Evolutionary conservation across 2,113 vertebrate genomes (phyloP).

Genomic region (Chionomys nivalis): DNA sequence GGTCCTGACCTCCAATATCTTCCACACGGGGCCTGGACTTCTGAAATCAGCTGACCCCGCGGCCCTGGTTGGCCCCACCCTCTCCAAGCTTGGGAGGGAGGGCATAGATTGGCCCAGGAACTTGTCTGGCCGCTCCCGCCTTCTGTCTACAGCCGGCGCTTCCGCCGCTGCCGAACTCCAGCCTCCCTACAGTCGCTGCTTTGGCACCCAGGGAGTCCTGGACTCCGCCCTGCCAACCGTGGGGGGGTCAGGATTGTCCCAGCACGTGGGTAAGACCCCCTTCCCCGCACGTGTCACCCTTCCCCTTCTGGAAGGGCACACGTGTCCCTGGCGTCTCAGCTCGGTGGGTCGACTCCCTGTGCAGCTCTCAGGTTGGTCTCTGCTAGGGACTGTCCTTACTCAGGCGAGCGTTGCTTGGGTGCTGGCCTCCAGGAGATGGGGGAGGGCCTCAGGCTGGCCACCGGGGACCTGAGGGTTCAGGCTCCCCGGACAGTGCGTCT

Average conservation of each 20-base stretch:
- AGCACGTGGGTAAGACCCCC: conserved; percentile 50
- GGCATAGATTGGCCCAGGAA: neutral
- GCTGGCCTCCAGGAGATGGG: neutral
- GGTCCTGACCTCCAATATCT: neutral
- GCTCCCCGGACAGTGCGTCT: neutral
- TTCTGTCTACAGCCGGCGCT: neutral
- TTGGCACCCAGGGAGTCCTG: neutral
- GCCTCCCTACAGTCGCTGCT: neutral
- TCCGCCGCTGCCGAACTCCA: neutral
- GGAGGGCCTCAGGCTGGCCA: neutral
- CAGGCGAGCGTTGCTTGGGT: neutral
- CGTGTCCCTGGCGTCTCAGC: no score
- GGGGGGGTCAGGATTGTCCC: neutral
- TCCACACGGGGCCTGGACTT: neutral
- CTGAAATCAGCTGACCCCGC: neutral
- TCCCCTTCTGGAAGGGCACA: neutral
- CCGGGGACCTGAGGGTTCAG: neutral
- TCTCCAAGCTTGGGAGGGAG: neutral
- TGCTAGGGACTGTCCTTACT: accelerated
- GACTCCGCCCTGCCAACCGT: neutral
- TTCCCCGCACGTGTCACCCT: no score
- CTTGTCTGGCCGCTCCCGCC: neutral
- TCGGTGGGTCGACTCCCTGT: neutral
- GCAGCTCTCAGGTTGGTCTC: neutral
- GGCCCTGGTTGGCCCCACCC: neutral